These are phyloP conservation scores for Danio jaintianensis DNA, from an alignment of 2,797 vertebrate genomes.

Conservation along the genomic window DNA sequence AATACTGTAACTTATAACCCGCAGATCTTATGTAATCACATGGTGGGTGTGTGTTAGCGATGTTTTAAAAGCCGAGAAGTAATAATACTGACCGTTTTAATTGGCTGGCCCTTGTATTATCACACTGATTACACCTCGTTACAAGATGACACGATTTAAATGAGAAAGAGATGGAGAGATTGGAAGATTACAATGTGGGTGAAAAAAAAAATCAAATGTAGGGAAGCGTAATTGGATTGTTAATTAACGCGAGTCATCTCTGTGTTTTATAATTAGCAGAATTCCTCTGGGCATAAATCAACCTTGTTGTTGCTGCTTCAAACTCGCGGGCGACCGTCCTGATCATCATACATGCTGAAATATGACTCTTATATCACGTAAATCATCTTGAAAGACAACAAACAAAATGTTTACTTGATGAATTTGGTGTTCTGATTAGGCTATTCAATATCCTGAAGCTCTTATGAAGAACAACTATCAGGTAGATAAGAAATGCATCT, in stretches of 20 bases:
- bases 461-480: neutral
- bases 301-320: conserved; percentile 28
- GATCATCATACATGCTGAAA: neutral
- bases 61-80: conserved; percentile 29
- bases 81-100: conserved; percentile 30
- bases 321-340: neutral
- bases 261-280: conserved; percentile 55
- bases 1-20: neutral
- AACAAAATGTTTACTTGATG: neutral
- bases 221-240: conserved; percentile 55
- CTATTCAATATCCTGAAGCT: neutral
- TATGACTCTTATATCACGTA: neutral
- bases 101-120: conserved; percentile 43
- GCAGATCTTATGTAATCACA: conserved; percentile 51
- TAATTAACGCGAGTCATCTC: conserved; percentile 54
- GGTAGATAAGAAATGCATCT: conserved; percentile 3
- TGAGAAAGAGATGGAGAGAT: conserved; percentile 37
- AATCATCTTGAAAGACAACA: neutral
- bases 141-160: conserved; percentile 41
- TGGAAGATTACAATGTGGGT: conserved; percentile 29
- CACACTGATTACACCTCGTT: conserved; percentile 53
- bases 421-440: neutral
- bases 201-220: conserved; percentile 41
- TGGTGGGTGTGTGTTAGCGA: neutral
- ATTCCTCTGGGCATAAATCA: conserved; percentile 46